Conservation (phyloP, 2,113 vertebrate genomes). For the Odobenus rosmarus region DNA sequence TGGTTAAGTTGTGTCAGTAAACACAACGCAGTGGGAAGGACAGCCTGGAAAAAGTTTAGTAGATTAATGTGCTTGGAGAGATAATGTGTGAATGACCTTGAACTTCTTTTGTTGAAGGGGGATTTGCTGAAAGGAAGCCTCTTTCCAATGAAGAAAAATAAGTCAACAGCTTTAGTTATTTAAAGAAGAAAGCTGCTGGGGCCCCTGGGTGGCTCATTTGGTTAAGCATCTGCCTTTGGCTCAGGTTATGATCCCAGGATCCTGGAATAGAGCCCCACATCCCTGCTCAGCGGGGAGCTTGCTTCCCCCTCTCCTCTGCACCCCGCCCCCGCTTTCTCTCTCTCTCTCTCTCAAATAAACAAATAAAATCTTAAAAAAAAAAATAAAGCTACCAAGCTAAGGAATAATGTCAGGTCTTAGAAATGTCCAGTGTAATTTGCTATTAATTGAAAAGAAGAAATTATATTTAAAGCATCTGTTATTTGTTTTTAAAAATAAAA, state of each 20-base stretch:
- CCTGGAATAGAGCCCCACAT: background rate
- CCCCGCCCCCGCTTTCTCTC: too few species aligned
- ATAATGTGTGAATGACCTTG: background rate
- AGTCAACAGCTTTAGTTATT: constrained; percentile 67
- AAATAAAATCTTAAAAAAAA: background rate
- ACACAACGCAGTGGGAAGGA: constrained; percentile 65
- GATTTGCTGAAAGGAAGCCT: background rate
- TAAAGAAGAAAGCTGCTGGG: constrained; percentile 58
- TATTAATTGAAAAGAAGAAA: constrained; percentile 80
- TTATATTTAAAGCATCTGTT: constrained; percentile 74
- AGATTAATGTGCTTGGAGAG: constrained; percentile 59
- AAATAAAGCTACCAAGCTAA: constrained; percentile 69
- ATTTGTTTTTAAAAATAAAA: constrained; percentile 77
- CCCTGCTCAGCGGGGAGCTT: too few species aligned
- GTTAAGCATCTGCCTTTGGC: background rate
- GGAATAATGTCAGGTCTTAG: constrained; percentile 61
- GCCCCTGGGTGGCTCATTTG: background rate
- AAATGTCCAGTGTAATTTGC: constrained; percentile 73
- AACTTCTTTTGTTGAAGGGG: background rate
- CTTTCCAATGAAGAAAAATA: constrained; percentile 58
- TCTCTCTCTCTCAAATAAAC: background rate
- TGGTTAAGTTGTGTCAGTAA: constrained; percentile 58
- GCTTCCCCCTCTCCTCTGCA: too few species aligned
- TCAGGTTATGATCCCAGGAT: background rate
- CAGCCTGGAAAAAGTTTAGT: constrained; percentile 63